Base-by-base conservation (phyloP, 1,140 invertebrate genomes). In the Oncopeltus fasciatus region DNA sequence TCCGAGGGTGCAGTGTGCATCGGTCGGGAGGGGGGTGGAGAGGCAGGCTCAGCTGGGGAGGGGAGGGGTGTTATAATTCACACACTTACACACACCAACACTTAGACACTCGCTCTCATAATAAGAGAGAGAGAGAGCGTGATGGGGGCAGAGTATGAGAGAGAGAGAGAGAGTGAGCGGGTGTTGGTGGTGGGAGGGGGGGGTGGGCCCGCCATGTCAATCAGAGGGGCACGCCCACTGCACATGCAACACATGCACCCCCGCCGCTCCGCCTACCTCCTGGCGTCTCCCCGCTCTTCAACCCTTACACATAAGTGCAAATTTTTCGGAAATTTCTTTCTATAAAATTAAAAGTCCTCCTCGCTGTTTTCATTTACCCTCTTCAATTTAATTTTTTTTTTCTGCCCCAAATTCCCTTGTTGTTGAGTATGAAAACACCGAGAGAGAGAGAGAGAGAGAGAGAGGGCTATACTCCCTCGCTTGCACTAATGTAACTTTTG, bases 201-300 rank as follows among this genome's bases (percentile, higher is more conserved):
- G 21, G 56, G 62, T 57, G 61, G 9, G 46, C 11, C 26, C 20
- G 24, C 24, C 27, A 49, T 21, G 44, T 51, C 27, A 49, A 61
- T 26, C 26, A 53, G 21, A 2, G 3, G 56, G 18, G 26, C 61
- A 62, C 61, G 61, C 61, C 61, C 61, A 43, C 51, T 62, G 61
- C 61, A 62, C 61, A 62, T 62, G 61, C 61, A 62, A 47, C 60
- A 61, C 51, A 11, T 16, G 31, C 20, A n/a, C 51, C 47, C 49
- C 9, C 16, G 18, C 51, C 61, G 31, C 51, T 51, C 49, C 51
- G 0, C 18, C 24, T 4, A 33, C 24, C 59, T 16, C 59, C 18
- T 28, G 33, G 27, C 28, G 1, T n/a, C 1, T 1, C 29, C 24
- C 28, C 29, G 29, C 26, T 29, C 44, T 20, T 20, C 18, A 46